Evolutionary conservation across 35 echinoderm and acorn worm genomes (phyloP).

Genomic region (Apostichopus japonicus): DNA sequence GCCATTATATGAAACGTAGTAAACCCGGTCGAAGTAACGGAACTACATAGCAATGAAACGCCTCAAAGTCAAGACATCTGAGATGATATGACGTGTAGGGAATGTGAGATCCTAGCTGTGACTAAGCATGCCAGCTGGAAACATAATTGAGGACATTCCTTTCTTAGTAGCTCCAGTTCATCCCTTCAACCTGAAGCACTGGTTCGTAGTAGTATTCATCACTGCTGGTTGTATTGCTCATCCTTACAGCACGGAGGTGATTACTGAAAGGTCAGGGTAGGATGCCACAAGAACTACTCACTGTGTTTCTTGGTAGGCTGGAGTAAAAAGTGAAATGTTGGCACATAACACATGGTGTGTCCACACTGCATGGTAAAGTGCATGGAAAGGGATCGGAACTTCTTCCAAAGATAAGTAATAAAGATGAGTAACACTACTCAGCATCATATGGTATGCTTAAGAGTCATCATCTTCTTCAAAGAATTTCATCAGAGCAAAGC

Average conservation of each 20-base stretch:
- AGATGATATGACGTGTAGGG: neutral
- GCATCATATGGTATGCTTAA: too few species aligned
- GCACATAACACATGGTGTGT: too few species aligned
- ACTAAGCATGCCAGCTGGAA: conserved; percentile 47
- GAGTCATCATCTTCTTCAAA: too few species aligned
- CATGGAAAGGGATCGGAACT: too few species aligned
- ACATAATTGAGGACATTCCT: conserved; percentile 30
- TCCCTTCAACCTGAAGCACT: neutral
- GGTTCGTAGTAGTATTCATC: neutral
- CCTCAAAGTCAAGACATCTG: neutral
- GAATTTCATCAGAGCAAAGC: too few species aligned
- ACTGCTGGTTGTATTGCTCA: neutral
- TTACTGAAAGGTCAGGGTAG: neutral
- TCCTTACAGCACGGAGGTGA: neutral
- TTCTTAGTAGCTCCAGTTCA: neutral
- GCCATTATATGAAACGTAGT: too few species aligned
- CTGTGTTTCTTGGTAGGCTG: neutral
- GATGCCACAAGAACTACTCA: neutral
- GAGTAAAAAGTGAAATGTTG: neutral
- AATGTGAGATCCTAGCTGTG: conserved; percentile 13
- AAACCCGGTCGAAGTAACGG: too few species aligned
- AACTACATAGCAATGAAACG: too few species aligned
- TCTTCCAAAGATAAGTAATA: too few species aligned
- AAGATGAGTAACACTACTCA: too few species aligned
- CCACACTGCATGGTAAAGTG: too few species aligned